These are phyloP conservation scores for Xyrichtys novacula DNA, from an alignment of 2,797 vertebrate genomes.

Conservation along the genomic window DNA sequence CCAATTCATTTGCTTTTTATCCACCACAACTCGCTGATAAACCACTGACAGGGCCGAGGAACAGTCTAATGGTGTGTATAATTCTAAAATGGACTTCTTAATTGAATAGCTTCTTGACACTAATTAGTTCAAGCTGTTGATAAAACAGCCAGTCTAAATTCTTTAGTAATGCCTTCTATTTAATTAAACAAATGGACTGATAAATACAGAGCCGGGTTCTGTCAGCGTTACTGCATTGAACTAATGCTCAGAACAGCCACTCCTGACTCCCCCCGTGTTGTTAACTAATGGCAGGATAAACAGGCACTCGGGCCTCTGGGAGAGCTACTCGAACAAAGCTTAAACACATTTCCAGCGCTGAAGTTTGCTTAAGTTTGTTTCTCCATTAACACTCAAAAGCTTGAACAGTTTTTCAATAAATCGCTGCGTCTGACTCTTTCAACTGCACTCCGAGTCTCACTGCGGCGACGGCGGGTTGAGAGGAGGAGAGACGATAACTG, in stretches of 20 bases:
- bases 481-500: too few relatives aligned
- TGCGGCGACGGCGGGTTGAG: background rate
- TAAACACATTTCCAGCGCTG: background rate
- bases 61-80: slow-evolving; percentile 74
- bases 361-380: background rate
- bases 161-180: slow-evolving; percentile 65
- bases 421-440: background rate
- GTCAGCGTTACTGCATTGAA: slow-evolving; percentile 22
- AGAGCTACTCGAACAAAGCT: background rate
- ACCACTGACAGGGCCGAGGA: slow-evolving; percentile 53
- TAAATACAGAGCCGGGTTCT: slow-evolving; percentile 66
- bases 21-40: slow-evolving; percentile 10
- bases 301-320: background rate
- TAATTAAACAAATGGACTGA: slow-evolving; percentile 78
- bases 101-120: slow-evolving; percentile 77
- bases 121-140: slow-evolving; percentile 82
- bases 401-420: background rate
- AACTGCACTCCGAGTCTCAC: background rate
- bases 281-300: slow-evolving; percentile 10
- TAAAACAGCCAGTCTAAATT: slow-evolving; percentile 69
- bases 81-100: slow-evolving; percentile 75
- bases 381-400: background rate
- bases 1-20: background rate
- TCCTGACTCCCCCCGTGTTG: slow-evolving; percentile 2
- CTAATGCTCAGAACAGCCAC: background rate